These are phyloP conservation scores for Pimpla rufipes DNA, from an alignment of 2,888 invertebrate species.

Conservation along the genomic window DNA sequence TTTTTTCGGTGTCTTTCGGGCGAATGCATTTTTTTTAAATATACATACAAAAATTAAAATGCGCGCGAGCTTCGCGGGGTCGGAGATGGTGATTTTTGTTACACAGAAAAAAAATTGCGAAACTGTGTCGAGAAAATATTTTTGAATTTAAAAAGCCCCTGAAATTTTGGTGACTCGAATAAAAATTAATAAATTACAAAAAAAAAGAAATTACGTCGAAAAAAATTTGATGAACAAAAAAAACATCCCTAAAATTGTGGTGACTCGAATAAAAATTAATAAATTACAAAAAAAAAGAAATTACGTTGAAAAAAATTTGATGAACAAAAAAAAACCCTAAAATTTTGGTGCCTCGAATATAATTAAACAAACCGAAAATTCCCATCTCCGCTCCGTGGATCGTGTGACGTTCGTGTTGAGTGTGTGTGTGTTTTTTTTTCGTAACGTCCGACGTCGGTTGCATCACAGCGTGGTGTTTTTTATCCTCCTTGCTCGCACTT, in stretches of 20 bases:
- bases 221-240: too few relatives aligned
- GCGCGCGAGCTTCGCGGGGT: neutral
- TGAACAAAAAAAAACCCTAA: too few relatives aligned
- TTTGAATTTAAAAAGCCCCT: too few relatives aligned
- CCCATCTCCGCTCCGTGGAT: constrained; percentile 13
- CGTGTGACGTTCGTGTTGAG: constrained; percentile 49
- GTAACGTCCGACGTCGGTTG: constrained; percentile 20
- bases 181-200: too few relatives aligned
- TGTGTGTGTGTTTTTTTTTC: constrained; percentile 11
- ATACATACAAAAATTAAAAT: constrained; percentile 32
- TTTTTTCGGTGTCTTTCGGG: constrained; percentile 4
- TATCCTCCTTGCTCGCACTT: neutral
- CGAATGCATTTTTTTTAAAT: neutral
- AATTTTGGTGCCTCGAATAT: too few relatives aligned
- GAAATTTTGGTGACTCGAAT: neutral
- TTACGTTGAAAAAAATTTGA: too few relatives aligned
- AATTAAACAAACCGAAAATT: too few relatives aligned
- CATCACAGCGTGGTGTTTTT: constrained; percentile 4
- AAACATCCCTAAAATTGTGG: too few relatives aligned
- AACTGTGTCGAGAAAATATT: too few relatives aligned
- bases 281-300: too few relatives aligned
- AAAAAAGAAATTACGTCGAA: too few relatives aligned
- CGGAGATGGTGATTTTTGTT: constrained; percentile 28
- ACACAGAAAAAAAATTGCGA: too few relatives aligned
- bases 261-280: constrained; percentile 11